These are phyloP conservation scores for Excalfactoria chinensis DNA, from an alignment of 2,113 vertebrate species.

Conservation along the genomic window DNA sequence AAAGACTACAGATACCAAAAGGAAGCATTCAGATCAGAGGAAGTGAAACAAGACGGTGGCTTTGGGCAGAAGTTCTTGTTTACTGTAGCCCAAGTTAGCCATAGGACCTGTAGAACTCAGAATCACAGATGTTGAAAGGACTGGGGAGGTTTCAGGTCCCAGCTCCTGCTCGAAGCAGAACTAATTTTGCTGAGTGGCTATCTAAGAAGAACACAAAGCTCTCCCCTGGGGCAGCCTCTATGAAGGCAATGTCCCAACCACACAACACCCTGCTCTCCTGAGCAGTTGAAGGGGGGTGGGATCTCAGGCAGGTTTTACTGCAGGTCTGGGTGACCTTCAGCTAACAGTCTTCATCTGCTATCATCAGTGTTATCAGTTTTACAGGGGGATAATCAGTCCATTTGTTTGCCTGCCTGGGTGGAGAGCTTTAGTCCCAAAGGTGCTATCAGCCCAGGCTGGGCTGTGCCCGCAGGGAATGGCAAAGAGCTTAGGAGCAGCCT, in stretches of 20 bases:
- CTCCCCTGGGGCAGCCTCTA: neutral
- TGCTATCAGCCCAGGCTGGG: neutral
- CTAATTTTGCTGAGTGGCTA: neutral
- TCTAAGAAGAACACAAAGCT: neutral
- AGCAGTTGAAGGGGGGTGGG: neutral
- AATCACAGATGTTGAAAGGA: neutral
- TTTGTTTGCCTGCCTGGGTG: rapidly evolving
- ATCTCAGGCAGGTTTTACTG: neutral
- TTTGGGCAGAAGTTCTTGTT: neutral
- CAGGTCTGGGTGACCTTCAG: neutral
- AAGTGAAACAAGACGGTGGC: neutral
- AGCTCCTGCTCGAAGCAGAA: neutral
- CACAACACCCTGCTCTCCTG: neutral
- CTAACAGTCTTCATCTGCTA: neutral
- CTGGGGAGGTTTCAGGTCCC: neutral
- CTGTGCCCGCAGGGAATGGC: no score
- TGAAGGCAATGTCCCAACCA: neutral
- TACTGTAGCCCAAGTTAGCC: neutral
- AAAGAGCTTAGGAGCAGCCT: neutral
- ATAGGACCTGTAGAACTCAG: neutral
- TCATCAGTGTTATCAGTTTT: neutral
- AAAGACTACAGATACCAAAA: neutral
- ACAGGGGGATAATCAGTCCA: neutral
- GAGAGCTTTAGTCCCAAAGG: neutral
- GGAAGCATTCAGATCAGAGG: neutral